A percentile compares a stretch with the other conserved stretches of the same genome.
Conservation (phyloP, 2,113 vertebrate species). For the Rissa tridactyla region DNA sequence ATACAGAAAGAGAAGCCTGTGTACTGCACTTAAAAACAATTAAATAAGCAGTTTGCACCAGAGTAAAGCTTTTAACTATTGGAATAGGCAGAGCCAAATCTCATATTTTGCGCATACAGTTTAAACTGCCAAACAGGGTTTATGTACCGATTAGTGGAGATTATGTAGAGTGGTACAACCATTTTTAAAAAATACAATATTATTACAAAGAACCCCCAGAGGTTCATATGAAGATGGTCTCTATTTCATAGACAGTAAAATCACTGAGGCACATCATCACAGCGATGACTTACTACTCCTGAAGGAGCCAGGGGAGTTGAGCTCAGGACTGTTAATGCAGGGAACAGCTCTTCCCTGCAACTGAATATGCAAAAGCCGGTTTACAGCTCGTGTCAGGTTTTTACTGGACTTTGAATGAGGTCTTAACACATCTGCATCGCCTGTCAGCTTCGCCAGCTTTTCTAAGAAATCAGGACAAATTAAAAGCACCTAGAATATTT, state of each 20-base stretch:
- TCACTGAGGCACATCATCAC: conserved; percentile 63
- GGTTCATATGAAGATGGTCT: conserved; percentile 62
- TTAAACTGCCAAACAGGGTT: conserved; percentile 64
- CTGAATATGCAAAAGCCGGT: neutral
- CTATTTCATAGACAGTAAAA: conserved; percentile 70
- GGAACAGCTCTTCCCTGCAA: neutral
- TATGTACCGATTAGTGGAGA: conserved; percentile 55
- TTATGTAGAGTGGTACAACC: conserved; percentile 52
- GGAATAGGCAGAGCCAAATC: conserved; percentile 25
- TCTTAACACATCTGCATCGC: neutral
- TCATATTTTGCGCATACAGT: conserved; percentile 9
- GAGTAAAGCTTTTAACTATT: conserved; percentile 33
- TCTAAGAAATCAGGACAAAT: neutral
- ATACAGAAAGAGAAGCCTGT: conserved; percentile 19
- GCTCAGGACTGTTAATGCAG: conserved; percentile 14
- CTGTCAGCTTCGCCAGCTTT: neutral
- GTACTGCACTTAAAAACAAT: conserved; percentile 38
- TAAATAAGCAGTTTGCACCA: neutral
- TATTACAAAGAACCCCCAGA: conserved; percentile 68
- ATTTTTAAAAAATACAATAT: conserved; percentile 63
- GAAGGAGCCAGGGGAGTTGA: conserved; percentile 49
- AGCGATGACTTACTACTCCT: conserved; percentile 47
- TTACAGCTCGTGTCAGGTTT: neutral
- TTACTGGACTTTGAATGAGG: neutral
- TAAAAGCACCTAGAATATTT: neutral